phyloP scores from a whole-genome alignment of 2,888 invertebrate species.

The Rhagophthalmus giganteus region DNA sequence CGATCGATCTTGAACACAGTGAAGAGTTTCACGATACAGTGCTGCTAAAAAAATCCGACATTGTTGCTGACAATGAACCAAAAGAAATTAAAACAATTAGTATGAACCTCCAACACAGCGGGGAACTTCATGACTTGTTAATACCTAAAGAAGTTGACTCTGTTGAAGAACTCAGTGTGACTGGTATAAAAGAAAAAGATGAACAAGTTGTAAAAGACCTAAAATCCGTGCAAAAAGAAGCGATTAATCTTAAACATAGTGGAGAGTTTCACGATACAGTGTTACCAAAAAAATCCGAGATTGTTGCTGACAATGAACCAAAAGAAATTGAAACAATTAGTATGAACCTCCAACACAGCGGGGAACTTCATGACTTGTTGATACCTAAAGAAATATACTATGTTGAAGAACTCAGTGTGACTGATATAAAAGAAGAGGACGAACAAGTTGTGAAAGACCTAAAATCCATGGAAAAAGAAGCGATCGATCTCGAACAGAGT shows the following conservation, averaged over 20 bases:
- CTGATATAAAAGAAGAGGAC: neutral
- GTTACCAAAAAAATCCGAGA: neutral
- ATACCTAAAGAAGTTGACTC: neutral
- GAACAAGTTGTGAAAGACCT: neutral
- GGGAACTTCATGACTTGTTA: neutral
- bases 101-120: conserved; percentile 5
- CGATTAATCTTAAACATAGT: neutral
- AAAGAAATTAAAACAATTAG: too few species aligned
- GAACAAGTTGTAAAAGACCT: neutral
- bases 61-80: too few species aligned
- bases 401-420: neutral
- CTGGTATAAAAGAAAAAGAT: neutral
- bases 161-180: neutral
- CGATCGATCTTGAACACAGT: too few species aligned
- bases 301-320: neutral
- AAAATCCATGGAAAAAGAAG: too few species aligned
- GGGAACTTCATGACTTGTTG: conserved; percentile 11
- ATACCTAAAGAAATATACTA: too few species aligned
- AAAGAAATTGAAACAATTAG: neutral
- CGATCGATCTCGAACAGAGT: too few species aligned
- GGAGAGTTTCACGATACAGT: conserved; percentile 8
- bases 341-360: conserved; percentile 11
- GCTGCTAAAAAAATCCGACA: too few species aligned
- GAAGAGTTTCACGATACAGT: too few species aligned
- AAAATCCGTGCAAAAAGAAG: neutral